Evolutionary conservation across 2,113 vertebrate genomes (phyloP).

Genomic region (Strigops habroptila): DNA sequence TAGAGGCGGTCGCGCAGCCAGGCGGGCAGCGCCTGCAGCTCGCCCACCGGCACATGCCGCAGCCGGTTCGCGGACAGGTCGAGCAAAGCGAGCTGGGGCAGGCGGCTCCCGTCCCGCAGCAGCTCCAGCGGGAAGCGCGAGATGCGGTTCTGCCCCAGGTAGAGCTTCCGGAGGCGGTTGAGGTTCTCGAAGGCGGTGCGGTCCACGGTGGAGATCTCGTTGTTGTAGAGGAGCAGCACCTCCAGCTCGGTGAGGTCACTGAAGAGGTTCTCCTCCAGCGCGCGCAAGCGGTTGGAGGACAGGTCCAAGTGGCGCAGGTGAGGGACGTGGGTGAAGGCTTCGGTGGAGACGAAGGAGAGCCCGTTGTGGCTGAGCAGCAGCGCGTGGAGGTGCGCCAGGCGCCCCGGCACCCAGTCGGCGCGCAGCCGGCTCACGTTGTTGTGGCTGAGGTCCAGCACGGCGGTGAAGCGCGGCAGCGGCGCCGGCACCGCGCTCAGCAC

Average conservation of each 20-base stretch:
- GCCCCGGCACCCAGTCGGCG: constrained; percentile 83
- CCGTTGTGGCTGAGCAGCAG: constrained; percentile 90
- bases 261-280: constrained; percentile 88
- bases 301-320: constrained; percentile 89
- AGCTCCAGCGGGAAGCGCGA: constrained; percentile 90
- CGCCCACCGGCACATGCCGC: constrained; percentile 76
- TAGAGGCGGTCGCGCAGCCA: constrained; percentile 93
- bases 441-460: constrained; percentile 91
- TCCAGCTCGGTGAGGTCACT: constrained; percentile 84
- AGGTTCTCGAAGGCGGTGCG: constrained; percentile 84
- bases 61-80: constrained; percentile 92
- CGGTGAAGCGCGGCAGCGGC: constrained; percentile 80
- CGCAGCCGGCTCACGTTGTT: constrained; percentile 82
- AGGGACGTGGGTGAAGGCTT: constrained; percentile 86
- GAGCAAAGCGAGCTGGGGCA: constrained; percentile 84
- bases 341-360: constrained; percentile 87
- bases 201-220: constrained; percentile 86
- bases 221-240: constrained; percentile 94
- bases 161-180: constrained; percentile 88
- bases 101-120: constrained; percentile 79
- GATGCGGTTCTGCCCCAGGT: constrained; percentile 92
- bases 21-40: constrained; percentile 84
- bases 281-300: constrained; percentile 85
- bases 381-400: constrained; percentile 83
- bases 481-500: constrained; percentile 77